phyloP scores from a whole-genome alignment of 2,888 invertebrate species.

The Griposia aprilina region DNA sequence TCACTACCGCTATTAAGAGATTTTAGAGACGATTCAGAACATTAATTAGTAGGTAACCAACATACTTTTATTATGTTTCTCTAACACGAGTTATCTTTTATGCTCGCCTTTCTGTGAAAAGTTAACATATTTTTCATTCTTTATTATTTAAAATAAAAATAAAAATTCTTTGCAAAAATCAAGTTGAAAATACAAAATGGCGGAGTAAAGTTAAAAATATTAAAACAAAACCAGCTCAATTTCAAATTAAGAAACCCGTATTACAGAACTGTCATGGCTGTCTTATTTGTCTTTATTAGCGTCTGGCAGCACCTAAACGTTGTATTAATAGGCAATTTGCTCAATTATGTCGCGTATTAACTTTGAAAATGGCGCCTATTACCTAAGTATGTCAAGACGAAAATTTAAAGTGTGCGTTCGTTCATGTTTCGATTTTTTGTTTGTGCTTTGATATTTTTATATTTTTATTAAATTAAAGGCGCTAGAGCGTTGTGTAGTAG shows the following conservation, averaged over 20 bases:
- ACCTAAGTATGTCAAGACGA: constrained; percentile 24
- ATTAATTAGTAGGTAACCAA: no score
- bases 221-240: constrained; percentile 21
- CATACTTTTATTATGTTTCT: no score
- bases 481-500: no score
- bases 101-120: no score
- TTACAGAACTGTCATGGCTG: constrained; percentile 44
- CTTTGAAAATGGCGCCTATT: constrained; percentile 47
- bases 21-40: no score
- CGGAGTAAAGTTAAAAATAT: background rate
- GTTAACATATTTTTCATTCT: no score
- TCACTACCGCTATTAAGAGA: no score
- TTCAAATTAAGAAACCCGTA: constrained; percentile 41
- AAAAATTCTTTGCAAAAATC: background rate
- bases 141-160: no score
- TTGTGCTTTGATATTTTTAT: background rate
- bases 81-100: no score
- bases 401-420: constrained; percentile 34
- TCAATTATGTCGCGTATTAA: constrained; percentile 59
- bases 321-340: constrained; percentile 60
- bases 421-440: background rate
- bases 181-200: constrained; percentile 10
- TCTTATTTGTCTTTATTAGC: constrained; percentile 61
- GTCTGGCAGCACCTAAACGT: constrained; percentile 52
- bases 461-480: background rate